Evolutionary conservation across 2,797 vertebrate genomes (phyloP), one percentile per base, ranked within the genome.

Genomic region (Lates japonicus): DNA sequence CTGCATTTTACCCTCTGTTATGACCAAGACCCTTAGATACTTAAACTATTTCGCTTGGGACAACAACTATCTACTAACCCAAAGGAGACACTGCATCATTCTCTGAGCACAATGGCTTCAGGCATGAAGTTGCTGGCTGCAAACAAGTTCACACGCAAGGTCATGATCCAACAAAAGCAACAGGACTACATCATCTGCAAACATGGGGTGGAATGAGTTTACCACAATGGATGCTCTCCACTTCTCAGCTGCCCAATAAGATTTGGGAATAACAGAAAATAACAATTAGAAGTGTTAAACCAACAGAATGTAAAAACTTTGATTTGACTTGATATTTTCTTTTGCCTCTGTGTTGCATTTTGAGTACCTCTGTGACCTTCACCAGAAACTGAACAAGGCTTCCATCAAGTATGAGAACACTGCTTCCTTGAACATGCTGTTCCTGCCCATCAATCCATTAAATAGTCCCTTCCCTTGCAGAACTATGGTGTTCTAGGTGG

Each of bases 21-120:
- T 46, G 13, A 69, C 64, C 20, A 48, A 65, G 33, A 69, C 31
- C 29, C 58, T 33, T n/a, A 67, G n/a, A 52, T 1, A 42, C 39
- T 59, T 59, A 19, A 39, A 19, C 3, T 39, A 19, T 41, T 35
- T 55, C 35, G 19, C 33, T n/a, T 58, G 33, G 20, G 48, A 74
- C 41, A 60, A 35, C n/a, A 7, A 55, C 13, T 60, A 52, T 29
- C 48, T 59, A n/a, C 59, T 22, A 70, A n/a, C 55, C 22, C 37
- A 51, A 57, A 42, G 17, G 19, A 1, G 10, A 10, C n/a, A 44
- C n/a, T 42, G 11, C 8, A 69, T 72, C 8, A 48, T 70, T 58
- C 62, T 74, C 16, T 2, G 6, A 33, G 13, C 12, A 22, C 6
- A 5, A 41, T 52, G 35, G 44, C 62, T 37, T 44, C 37, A 52